phyloP scores from a whole-genome alignment of 1,140 invertebrate species.

The Drosophila arizonae region DNA sequence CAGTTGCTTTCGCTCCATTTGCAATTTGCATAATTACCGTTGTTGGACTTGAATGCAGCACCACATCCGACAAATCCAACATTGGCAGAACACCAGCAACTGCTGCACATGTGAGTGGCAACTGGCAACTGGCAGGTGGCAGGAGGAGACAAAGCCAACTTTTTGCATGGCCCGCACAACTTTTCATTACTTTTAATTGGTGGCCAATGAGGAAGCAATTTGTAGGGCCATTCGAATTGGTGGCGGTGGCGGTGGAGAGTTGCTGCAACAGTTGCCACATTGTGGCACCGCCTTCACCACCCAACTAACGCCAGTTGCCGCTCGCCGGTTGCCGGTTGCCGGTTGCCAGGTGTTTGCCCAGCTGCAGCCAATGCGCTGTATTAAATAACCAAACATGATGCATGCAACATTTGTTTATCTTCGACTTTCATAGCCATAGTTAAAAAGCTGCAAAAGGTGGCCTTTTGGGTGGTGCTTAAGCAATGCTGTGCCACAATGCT shows the following conservation, averaged over 20 bases:
- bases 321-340: constrained; percentile 12
- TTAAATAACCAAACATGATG: constrained; percentile 69
- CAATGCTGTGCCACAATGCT: constrained; percentile 8
- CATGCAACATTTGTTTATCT: constrained; percentile 50
- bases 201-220: constrained; percentile 79
- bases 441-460: background rate
- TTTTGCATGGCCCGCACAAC: constrained; percentile 54
- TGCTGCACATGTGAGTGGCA: constrained; percentile 34
- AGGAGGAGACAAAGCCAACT: constrained; percentile 15
- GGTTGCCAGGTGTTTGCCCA: constrained; percentile 1
- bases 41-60: constrained; percentile 74
- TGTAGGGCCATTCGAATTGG: constrained; percentile 59
- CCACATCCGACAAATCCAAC: constrained; percentile 66
- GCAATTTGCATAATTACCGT: constrained; percentile 81
- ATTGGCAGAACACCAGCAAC: constrained; percentile 16
- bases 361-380: constrained; percentile 38
- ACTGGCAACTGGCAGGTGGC: constrained; percentile 23
- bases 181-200: constrained; percentile 80
- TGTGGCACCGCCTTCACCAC: constrained; percentile 31
- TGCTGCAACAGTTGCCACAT: constrained; percentile 52
- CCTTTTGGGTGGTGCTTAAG: background rate
- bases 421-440: constrained; percentile 1
- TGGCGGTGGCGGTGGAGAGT: background rate
- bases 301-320: constrained; percentile 11
- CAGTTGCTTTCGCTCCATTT: constrained; percentile 62